A percentile compares a stretch with the other conserved stretches of the same genome.
phyloP scores from a whole-genome alignment of 64 coral and sea anemone species.

The Orbicella faveolata region DNA sequence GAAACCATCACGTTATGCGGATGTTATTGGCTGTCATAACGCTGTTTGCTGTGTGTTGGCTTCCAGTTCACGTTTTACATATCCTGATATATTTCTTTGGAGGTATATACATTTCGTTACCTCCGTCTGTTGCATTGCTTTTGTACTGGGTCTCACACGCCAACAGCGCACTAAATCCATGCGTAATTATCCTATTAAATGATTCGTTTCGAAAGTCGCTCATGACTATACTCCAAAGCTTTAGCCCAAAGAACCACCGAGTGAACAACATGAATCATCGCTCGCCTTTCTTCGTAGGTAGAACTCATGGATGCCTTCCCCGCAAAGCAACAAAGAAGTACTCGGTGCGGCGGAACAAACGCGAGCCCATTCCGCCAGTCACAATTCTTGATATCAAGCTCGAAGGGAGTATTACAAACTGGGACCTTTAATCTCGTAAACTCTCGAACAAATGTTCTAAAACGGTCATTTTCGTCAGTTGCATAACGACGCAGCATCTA shows the following conservation, averaged over 20 bases:
- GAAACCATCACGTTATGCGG: conserved; percentile 42
- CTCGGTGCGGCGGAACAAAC: neutral
- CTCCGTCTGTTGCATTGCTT: conserved; percentile 8
- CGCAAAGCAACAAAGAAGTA: neutral
- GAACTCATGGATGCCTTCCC: neutral
- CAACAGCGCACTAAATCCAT: conserved; percentile 80
- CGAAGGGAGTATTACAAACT: neutral
- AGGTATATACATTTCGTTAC: neutral
- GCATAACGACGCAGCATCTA: too few species aligned
- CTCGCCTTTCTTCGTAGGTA: neutral
- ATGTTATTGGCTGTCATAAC: conserved; percentile 64
- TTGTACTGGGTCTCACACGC: conserved; percentile 66
- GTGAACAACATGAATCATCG: neutral
- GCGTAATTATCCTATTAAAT: conserved; percentile 66
- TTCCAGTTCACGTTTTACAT: conserved; percentile 70
- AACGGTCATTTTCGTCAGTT: too few species aligned
- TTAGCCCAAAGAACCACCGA: neutral
- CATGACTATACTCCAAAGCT: neutral
- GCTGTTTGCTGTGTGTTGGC: conserved; percentile 77
- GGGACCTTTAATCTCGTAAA: neutral
- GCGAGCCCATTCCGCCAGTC: neutral
- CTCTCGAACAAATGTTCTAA: neutral
- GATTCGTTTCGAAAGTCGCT: neutral
- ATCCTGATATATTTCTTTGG: conserved; percentile 30
- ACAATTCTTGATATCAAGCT: neutral